Percentiles rank a stretch among this genome's conserved stretches.
These are phyloP conservation scores for Macropus fuliginosus DNA, from an alignment of 2,797 vertebrate species.

Conservation along the genomic window DNA sequence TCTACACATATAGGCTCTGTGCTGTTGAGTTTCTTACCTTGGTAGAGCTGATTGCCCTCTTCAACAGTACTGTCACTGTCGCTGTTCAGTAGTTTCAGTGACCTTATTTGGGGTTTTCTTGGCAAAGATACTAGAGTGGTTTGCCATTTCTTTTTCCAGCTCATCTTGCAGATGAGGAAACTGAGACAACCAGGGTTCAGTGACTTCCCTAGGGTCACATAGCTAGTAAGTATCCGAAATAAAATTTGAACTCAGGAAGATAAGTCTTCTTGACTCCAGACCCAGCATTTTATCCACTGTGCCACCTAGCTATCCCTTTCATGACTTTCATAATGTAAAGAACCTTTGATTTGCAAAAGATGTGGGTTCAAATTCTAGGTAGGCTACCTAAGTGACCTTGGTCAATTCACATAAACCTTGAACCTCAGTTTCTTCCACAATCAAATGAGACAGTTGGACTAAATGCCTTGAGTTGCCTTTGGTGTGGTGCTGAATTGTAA, in stretches of 20 bases:
- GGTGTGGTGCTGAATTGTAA: background rate
- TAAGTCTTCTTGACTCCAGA: background rate
- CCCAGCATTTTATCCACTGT: background rate
- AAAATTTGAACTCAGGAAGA: background rate
- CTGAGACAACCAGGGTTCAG: background rate
- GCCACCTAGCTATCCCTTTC: fast-evolving
- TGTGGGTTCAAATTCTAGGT: background rate
- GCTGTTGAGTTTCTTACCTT: background rate
- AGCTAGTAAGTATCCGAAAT: background rate
- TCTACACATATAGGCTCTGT: background rate
- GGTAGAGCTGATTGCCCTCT: background rate
- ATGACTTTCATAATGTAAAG: constrained; percentile 69
- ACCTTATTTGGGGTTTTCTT: background rate
- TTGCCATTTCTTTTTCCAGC: background rate
- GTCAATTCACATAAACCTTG: background rate
- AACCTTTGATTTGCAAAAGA: background rate
- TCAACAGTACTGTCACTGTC: background rate
- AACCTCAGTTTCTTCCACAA: constrained; percentile 21
- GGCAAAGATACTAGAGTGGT: background rate
- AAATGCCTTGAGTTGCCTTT: constrained; percentile 50
- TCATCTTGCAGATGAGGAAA: background rate
- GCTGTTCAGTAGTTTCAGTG: background rate
- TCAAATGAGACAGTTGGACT: constrained; percentile 78
- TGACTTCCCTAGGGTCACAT: background rate
- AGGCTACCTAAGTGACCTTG: background rate